Base-by-base conservation (phyloP, 2,888 invertebrate species). In the Archips xylosteana region DNA sequence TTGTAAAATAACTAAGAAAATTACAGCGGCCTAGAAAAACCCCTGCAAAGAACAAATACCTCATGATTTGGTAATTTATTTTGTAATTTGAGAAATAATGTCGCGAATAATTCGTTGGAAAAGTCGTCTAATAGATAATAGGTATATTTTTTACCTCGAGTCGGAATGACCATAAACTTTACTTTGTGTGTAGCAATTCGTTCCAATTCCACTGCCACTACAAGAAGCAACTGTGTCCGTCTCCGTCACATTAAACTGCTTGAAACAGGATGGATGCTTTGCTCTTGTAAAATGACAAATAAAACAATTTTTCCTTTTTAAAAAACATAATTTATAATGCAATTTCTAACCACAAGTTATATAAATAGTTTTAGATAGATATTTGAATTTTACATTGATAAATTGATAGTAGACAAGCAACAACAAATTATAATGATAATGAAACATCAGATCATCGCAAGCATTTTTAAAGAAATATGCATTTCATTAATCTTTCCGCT, bases 1-100 rank as follows among this genome's bases (percentile, higher is more conserved):
- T n/a, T n/a, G 49, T 3, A 23, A 63, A 13, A 9, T 10, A 63
- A 8, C 8, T n/a, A 34, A 9, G 23, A 64, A 64, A 49, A 34
- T 34, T 49, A 45, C 23, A 47, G 42, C 63, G 70, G 74, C 74
- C 74, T 74, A 70, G 34, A n/a, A 1, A 15, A 70, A 74, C 60
- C 64, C 68, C 60, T 60, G 63, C 73, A 70, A 65, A 70, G 60
- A 74, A 15, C 13, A 51, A 54, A 23, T 65, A 70, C 74, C 74
- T 70, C 70, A 61, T 61, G 64, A 64, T 61, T 65, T 64, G 63
- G 57, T 61, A 36, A 47, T 12, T 51, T 32, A 23, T 5, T 47
- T 32, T 47, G 12, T 34, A 49, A 49, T 6, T 32, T 13, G 2
- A 60, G 23, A 39, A 60, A 39, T 34, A 60, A 39, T 36, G 23